Conservation (phyloP, 2,888 invertebrate species). For the Tipula helvola region DNA sequence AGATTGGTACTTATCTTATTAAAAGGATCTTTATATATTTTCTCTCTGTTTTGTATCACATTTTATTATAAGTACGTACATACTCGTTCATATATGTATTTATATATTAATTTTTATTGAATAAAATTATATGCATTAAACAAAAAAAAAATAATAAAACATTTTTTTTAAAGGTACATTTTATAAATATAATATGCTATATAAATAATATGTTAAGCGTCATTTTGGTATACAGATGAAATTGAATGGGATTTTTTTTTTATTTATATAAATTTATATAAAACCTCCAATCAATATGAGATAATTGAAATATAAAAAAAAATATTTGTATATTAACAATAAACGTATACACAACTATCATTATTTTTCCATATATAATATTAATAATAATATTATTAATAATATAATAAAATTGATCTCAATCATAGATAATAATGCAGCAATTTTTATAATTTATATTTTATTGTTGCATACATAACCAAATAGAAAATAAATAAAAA, state of each 20-base stretch:
- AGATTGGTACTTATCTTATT: neutral
- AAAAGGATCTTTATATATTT: neutral
- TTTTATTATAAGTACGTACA: neutral
- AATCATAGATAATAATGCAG: slow-evolving; percentile 12
- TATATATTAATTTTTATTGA: neutral
- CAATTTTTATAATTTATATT: neutral
- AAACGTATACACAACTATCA: neutral
- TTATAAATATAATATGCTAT: neutral
- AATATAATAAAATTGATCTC: slow-evolving; percentile 7
- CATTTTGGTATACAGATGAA: neutral
- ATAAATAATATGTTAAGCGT: neutral
- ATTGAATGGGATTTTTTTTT: neutral
- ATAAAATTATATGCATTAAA: neutral
- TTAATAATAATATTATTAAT: neutral
- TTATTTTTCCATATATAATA: neutral
- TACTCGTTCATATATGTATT: neutral
- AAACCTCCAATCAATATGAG: neutral
- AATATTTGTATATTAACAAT: neutral
- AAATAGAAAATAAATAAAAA: slow-evolving; percentile 6
- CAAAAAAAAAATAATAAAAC: neutral
- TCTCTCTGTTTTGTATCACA: neutral
- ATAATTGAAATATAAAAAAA: neutral
- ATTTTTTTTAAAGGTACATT: neutral
- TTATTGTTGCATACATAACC: slow-evolving; percentile 4
- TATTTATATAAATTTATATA: neutral